These are phyloP conservation scores for Drosophila watanabei DNA, from an alignment of 1,140 invertebrate species.

Conservation along the genomic window DNA sequence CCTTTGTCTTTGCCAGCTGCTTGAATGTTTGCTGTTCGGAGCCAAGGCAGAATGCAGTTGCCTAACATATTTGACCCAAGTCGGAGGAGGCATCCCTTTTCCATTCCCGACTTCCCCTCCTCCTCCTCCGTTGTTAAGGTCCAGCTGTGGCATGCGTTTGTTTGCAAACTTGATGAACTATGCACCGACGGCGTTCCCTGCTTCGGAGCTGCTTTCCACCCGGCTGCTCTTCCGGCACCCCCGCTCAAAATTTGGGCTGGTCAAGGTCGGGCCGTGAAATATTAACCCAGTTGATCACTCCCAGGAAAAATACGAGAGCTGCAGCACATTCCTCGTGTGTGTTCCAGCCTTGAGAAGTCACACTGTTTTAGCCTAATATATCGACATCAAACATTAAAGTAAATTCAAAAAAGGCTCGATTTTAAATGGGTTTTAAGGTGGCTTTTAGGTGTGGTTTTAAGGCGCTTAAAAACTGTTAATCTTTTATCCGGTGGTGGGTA, in stretches of 20 bases:
- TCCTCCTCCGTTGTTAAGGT: conserved; percentile 10
- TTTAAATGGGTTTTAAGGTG: too few relatives aligned
- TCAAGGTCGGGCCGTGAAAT: conserved; percentile 33
- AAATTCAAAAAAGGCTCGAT: too few relatives aligned
- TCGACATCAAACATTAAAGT: not conserved
- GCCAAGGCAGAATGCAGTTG: conserved; percentile 45
- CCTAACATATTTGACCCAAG: conserved; percentile 50
- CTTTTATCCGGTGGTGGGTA: too few relatives aligned
- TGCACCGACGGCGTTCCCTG: conserved; percentile 36
- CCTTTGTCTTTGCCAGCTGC: conserved; percentile 22
- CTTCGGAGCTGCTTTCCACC: not conserved
- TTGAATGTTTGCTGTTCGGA: conserved; percentile 34
- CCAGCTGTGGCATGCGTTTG: conserved; percentile 65
- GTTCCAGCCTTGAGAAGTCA: not conserved
- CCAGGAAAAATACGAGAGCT: too few relatives aligned
- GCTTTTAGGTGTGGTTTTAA: too few relatives aligned
- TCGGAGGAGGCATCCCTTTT: not conserved
- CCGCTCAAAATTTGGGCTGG: conserved; percentile 21
- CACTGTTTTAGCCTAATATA: not conserved
- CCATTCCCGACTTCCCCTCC: not conserved
- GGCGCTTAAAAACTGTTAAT: too few relatives aligned
- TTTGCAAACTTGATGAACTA: conserved; percentile 77
- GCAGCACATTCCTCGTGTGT: not conserved
- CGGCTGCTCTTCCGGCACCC: conserved; percentile 2
- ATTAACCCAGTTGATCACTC: conserved; percentile 34